Percentiles rank a stretch among this genome's conserved stretches.
Evolutionary conservation across 2,888 invertebrate species (phyloP).

Genomic region (Suillia variegata): DNA sequence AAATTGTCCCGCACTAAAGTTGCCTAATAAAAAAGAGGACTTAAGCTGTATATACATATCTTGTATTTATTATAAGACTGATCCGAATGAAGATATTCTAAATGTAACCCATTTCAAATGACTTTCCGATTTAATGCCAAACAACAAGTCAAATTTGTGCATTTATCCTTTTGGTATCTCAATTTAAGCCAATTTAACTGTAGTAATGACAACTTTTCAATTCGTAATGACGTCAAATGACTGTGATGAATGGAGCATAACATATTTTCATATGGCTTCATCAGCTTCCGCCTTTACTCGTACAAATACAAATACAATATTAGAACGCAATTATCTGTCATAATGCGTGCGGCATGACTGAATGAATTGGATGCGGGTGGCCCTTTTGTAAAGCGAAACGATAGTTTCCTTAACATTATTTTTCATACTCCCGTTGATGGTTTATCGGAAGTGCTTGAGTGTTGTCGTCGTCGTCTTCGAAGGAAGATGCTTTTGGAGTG

Average conservation of each 20-base stretch:
- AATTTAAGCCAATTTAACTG: too few species aligned
- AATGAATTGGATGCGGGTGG: too few species aligned
- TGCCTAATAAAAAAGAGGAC: too few species aligned
- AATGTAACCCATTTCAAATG: not conserved
- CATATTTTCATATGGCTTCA: not conserved
- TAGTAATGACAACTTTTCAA: not conserved
- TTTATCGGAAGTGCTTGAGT: not conserved
- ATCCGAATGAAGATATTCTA: too few species aligned
- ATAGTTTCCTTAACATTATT: not conserved
- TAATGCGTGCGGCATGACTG: too few species aligned
- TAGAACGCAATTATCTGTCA: constrained; percentile 32
- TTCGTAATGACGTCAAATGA: not conserved
- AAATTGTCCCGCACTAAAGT: too few species aligned
- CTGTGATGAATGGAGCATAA: too few species aligned
- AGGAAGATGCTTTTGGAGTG: not conserved
- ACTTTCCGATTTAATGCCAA: not conserved
- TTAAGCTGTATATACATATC: too few species aligned
- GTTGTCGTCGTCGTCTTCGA: not conserved
- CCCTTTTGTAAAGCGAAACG: not conserved
- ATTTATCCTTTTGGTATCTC: too few species aligned
- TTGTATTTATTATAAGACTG: too few species aligned
- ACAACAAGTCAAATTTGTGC: too few species aligned
- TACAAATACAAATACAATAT: constrained; percentile 13
- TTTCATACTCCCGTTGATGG: not conserved
- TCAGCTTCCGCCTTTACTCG: too few species aligned